A percentile compares a stretch with the other conserved stretches of the same genome.
phyloP scores from a whole-genome alignment of 2,888 invertebrate genomes.

The Brachyptera putata region DNA sequence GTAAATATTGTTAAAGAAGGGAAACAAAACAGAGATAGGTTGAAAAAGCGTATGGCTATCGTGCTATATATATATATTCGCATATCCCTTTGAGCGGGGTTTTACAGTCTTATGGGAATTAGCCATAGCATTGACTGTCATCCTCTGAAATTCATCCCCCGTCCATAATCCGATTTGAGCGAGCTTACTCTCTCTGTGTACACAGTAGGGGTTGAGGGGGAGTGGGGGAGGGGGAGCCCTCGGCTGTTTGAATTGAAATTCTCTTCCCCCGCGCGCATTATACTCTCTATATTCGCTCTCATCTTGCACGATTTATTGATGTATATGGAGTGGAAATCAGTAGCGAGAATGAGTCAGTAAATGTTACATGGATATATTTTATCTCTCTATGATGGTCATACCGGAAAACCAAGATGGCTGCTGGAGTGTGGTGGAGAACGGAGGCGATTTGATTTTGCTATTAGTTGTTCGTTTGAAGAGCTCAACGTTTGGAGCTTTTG shows the following conservation, averaged over 20 bases:
- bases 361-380: conserved; percentile 22
- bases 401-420: conserved; percentile 27
- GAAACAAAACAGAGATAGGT: conserved; percentile 10
- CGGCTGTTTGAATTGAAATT: conserved; percentile 7
- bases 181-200: conserved; percentile 26
- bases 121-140: conserved; percentile 29
- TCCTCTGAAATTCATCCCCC: conserved; percentile 33
- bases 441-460: too few relatives aligned
- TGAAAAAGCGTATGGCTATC: conserved; percentile 15
- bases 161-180: conserved; percentile 34
- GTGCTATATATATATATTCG: conserved; percentile 16
- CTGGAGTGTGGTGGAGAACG: conserved; percentile 16
- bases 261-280: not conserved
- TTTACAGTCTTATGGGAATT: conserved; percentile 32
- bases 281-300: conserved; percentile 12
- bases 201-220: conserved; percentile 13
- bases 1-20: conserved; percentile 9
- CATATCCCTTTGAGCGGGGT: conserved; percentile 23
- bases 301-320: conserved; percentile 17
- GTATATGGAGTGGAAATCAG: conserved; percentile 27
- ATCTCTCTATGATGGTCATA: conserved; percentile 10
- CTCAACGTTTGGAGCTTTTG: too few relatives aligned
- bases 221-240: too few relatives aligned
- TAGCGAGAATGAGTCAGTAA: conserved; percentile 23
- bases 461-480: too few relatives aligned